Evolutionary conservation across 2,888 invertebrate genomes (phyloP).

Genomic region (Microctonus brassicae): DNA sequence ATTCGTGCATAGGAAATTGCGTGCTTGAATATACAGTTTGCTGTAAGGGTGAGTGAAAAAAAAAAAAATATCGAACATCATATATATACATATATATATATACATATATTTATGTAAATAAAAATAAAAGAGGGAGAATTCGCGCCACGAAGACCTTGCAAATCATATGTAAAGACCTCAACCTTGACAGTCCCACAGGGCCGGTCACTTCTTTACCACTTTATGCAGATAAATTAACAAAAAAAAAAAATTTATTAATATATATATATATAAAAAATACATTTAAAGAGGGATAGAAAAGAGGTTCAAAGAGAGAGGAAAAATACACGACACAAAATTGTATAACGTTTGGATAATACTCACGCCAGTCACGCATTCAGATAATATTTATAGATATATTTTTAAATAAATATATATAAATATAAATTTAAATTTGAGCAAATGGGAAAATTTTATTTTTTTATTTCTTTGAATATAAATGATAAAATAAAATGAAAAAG

Average conservation of each 20-base stretch:
- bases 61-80: slow-evolving; percentile 25
- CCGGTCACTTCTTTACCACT: slow-evolving; percentile 17
- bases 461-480: neutral
- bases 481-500: neutral
- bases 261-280: neutral
- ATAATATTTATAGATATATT: slow-evolving; percentile 50
- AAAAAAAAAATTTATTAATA: neutral
- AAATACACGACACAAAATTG: slow-evolving; percentile 13
- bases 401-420: too few species aligned
- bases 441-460: slow-evolving; percentile 8
- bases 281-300: slow-evolving; percentile 26
- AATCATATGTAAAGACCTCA: slow-evolving; percentile 36
- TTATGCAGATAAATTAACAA: neutral
- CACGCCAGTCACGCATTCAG: slow-evolving; percentile 62
- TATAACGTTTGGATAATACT: slow-evolving; percentile 55
- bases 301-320: slow-evolving; percentile 38
- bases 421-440: neutral
- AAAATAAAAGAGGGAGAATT: slow-evolving; percentile 38
- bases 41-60: neutral
- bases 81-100: neutral
- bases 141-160: slow-evolving; percentile 30
- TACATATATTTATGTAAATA: neutral
- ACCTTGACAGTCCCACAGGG: slow-evolving; percentile 36
- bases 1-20: slow-evolving; percentile 12
- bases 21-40: neutral